Percentiles rank a stretch among this genome's conserved stretches.
Conservation (phyloP, 1,140 invertebrate species). For the Lethocerus indicus region DNA sequence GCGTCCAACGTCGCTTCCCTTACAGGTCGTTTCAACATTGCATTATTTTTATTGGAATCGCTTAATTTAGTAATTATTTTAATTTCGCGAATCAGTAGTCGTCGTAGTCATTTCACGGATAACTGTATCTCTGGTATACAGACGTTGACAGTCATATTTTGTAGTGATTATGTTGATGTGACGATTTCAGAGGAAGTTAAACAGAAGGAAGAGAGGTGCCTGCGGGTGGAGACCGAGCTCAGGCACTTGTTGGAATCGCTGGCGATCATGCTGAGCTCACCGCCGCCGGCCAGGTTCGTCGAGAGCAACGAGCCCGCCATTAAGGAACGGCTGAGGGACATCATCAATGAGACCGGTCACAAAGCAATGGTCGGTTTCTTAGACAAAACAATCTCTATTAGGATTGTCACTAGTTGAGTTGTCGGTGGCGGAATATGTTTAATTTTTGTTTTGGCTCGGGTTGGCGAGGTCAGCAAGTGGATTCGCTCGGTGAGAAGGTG, state of each 20-base stretch:
- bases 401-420: no score
- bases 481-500: slow-evolving; percentile 47
- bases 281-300: slow-evolving; percentile 45
- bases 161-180: no score
- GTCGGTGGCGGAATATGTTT: no score
- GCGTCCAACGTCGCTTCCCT: slow-evolving; percentile 45
- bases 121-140: no score
- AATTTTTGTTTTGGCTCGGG: no score
- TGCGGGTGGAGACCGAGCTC: slow-evolving; percentile 42
- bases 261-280: slow-evolving; percentile 45
- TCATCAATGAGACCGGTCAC: slow-evolving; percentile 55
- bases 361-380: slow-evolving; percentile 39
- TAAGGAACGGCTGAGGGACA: slow-evolving; percentile 55
- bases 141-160: no score
- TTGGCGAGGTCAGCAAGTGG: slow-evolving; percentile 61
- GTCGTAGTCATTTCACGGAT: no score
- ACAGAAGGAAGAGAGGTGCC: slow-evolving; percentile 45
- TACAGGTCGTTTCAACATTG: slow-evolving; percentile 33
- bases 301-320: slow-evolving; percentile 57
- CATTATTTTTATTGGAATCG: not conserved
- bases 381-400: not conserved
- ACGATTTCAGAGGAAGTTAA: slow-evolving; percentile 50
- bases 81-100: not conserved
- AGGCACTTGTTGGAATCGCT: slow-evolving; percentile 44
- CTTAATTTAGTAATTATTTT: not conserved